Base-by-base conservation (phyloP, 2,888 invertebrate genomes). In the Julus scandinavius region DNA sequence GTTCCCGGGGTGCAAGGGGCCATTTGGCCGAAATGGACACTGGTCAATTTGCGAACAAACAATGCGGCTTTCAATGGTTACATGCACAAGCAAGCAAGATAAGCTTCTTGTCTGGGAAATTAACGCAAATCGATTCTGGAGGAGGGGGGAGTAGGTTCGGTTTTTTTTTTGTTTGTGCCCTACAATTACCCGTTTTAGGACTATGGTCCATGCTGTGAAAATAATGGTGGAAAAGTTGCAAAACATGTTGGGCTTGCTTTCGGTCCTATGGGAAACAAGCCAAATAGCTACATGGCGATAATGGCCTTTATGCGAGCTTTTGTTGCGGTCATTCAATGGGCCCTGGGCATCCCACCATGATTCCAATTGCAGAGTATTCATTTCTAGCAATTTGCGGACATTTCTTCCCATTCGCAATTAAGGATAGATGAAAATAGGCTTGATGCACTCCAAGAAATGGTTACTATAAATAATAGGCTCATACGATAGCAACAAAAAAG, bases 171-270 rank as follows among this genome's bases (percentile, higher is more conserved):
- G 29, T 80, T 80, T 38, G 80, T 80, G 13, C 38, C 80, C 80
- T 9, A 38, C 80, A 80, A 80, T 80, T 80, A 80, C 29, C 29
- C 0, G 38, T 38, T 38, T 29, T 9, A 80, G 80, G 80, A 80
- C 80, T 80, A 80, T 80, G 80, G 80, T 80, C 80, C 80, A 80
- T 80, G 80, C 80, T 80, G 80, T 80, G 80, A 80, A 80, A 80
- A 80, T 80, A 80, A 80, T 80, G 38, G 80, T 80, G 80, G 13
- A 29, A 13, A 80, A 9, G 80, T 80, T 80, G 80, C 80, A 29
- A 72, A 45, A 72, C 72, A 72, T 9, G 20, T 9, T 11, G 72
- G 72, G 0, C 72, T 29, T 80, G 29, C 29, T 2, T 29, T 80
- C 80, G 29, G 38, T 38, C 9, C 72, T 72, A 15, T 80, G 80